Evolutionary conservation across 2,113 vertebrate genomes (phyloP).

Genomic region (Probosciger aterrimus): DNA sequence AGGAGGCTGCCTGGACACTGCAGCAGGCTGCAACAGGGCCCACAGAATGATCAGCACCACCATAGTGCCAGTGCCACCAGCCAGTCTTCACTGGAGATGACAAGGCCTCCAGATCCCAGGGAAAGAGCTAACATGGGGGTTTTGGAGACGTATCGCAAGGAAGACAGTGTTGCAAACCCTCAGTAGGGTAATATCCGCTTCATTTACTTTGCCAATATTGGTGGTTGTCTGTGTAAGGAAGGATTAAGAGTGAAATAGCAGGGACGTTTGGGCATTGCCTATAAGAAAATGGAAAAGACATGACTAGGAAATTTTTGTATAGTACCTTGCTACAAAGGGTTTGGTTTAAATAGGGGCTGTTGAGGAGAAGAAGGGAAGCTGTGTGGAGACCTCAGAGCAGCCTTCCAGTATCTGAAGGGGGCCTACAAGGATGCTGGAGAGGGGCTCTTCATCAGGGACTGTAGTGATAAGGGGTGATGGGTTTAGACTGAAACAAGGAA

Average conservation of each 20-base stretch:
- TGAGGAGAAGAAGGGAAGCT: not conserved
- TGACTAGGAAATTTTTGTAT: not conserved
- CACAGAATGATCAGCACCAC: not conserved
- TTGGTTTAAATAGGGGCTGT: not conserved
- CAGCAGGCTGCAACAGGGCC: not conserved
- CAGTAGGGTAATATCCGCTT: accelerated
- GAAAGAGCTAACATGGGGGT: accelerated
- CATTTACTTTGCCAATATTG: not conserved
- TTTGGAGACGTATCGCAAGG: not conserved
- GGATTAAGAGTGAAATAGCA: not conserved
- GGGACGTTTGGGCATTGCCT: not conserved
- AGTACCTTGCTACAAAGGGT: too few species aligned
- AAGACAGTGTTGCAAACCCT: not conserved
- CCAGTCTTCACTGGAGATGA: not conserved
- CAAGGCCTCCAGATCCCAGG: too few species aligned
- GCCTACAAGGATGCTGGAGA: not conserved
- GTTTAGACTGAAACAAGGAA: not conserved
- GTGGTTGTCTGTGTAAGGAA: accelerated
- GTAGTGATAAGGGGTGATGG: not conserved
- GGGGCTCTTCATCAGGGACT: not conserved
- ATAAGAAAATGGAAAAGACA: accelerated
- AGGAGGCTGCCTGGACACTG: not conserved
- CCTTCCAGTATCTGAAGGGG: not conserved
- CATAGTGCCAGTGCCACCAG: not conserved
- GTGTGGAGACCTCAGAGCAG: not conserved